Conservation (phyloP, 2,113 vertebrate species). For the Onychorhynchus coronatus region DNA sequence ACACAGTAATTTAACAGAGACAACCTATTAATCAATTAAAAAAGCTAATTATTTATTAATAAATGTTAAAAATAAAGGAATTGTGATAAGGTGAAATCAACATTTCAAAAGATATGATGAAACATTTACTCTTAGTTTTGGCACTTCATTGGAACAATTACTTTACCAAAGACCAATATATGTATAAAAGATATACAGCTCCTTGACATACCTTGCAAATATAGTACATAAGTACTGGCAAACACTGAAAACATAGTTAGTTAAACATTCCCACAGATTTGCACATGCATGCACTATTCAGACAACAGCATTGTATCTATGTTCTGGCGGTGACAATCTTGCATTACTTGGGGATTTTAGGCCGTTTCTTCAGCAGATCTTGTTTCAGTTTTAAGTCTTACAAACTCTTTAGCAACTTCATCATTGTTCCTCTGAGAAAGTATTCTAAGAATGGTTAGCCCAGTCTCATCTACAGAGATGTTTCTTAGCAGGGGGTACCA, state of each 20-base stretch:
- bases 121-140: conserved; percentile 85
- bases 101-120: conserved; percentile 79
- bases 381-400: conserved; percentile 92
- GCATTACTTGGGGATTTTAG: conserved; percentile 47
- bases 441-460: conserved; percentile 94
- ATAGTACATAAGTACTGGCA: conserved; percentile 87
- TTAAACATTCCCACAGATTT: conserved; percentile 95
- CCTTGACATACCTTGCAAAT: conserved; percentile 84
- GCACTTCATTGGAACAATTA: conserved; percentile 96
- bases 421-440: conserved; percentile 96
- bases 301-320: conserved; percentile 72
- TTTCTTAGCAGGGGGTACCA: conserved; percentile 88
- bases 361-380: conserved; percentile 86
- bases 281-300: conserved; percentile 91
- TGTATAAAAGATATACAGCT: conserved; percentile 85
- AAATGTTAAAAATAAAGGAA: conserved; percentile 70
- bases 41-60: conserved; percentile 68
- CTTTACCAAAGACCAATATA: conserved; percentile 87
- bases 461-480: conserved; percentile 88
- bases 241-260: conserved; percentile 88
- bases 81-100: conserved; percentile 73
- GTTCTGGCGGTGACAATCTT: background rate
- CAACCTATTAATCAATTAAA: conserved; percentile 63
- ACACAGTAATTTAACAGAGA: conserved; percentile 56
- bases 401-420: conserved; percentile 97